phyloP scores from a whole-genome alignment of 2,888 invertebrate species.

The Nomada flava region DNA sequence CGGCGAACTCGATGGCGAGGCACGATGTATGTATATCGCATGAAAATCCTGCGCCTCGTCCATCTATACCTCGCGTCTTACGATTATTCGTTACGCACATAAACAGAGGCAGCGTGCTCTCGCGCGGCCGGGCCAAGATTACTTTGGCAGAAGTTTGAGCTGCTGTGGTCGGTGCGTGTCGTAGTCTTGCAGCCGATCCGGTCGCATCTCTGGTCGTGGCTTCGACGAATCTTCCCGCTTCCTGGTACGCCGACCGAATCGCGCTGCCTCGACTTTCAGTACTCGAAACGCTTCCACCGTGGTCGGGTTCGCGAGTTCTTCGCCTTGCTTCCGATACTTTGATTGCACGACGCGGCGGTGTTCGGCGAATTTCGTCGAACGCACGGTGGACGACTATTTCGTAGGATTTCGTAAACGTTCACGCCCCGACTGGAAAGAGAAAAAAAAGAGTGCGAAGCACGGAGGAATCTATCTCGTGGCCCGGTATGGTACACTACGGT shows the following conservation, averaged over 20 bases:
- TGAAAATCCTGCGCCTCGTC: conserved; percentile 60
- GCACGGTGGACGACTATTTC: too few species aligned
- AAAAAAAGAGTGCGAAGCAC: not conserved
- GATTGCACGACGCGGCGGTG: not conserved
- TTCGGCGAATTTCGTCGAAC: not conserved
- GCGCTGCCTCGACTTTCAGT: conserved; percentile 6
- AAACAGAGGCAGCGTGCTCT: conserved; percentile 59
- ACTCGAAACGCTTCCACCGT: conserved; percentile 18
- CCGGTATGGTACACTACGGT: conserved; percentile 86
- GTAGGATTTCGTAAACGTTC: not conserved
- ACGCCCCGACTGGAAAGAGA: not conserved
- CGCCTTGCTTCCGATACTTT: not conserved
- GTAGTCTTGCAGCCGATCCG: conserved; percentile 17
- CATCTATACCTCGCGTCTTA: conserved; percentile 37
- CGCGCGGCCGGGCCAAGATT: conserved; percentile 63
- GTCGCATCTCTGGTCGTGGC: conserved; percentile 27
- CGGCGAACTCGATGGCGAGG: not conserved
- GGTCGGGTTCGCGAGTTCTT: not conserved
- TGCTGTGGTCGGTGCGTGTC: conserved; percentile 45
- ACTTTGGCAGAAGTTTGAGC: conserved; percentile 67
- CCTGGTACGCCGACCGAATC: conserved; percentile 19
- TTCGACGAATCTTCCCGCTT: conserved; percentile 11
- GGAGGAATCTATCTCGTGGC: conserved; percentile 30
- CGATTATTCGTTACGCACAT: conserved; percentile 67
- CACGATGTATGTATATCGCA: not conserved